Evolutionary conservation across 2,797 vertebrate genomes (phyloP).

Genomic region (Crocidura indochinensis): DNA sequence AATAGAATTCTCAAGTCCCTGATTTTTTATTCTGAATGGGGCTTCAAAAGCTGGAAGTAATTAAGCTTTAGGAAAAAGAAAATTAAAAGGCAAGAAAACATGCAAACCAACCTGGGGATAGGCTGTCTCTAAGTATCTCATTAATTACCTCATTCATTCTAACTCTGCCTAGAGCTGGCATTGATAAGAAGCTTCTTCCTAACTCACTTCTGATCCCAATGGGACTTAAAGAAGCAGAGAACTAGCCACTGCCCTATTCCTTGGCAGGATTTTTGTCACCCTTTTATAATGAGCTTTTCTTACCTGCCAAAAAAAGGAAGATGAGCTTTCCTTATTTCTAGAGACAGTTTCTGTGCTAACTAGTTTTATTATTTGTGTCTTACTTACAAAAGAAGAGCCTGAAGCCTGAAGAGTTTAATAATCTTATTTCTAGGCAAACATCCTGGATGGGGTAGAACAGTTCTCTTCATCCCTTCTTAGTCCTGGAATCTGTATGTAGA

Average conservation of each 20-base stretch:
- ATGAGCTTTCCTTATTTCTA: not conserved
- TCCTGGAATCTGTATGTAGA: too few species aligned
- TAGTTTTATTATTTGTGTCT: not conserved
- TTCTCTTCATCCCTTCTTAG: too few species aligned
- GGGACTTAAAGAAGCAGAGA: not conserved
- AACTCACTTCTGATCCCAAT: not conserved
- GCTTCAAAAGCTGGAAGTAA: conserved; percentile 74
- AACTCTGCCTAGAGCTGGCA: not conserved
- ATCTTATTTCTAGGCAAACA: too few species aligned
- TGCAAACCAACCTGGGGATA: conserved; percentile 31
- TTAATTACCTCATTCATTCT: conserved; percentile 60
- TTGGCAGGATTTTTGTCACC: not conserved
- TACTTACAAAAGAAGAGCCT: not conserved
- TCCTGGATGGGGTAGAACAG: too few species aligned
- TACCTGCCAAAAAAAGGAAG: not conserved
- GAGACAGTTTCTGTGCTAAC: not conserved
- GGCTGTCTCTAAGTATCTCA: conserved; percentile 13
- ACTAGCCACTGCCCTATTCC: not conserved
- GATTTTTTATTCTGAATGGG: conserved; percentile 71
- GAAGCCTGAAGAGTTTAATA: not conserved
- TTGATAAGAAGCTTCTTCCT: not conserved
- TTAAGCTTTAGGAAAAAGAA: conserved; percentile 52
- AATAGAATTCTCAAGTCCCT: conserved; percentile 57
- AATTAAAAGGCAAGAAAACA: conserved; percentile 70
- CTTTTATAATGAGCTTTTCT: not conserved